These are phyloP conservation scores for Trypoxylus dichotomus DNA, from an alignment of 1,140 invertebrate species.

Conservation along the genomic window DNA sequence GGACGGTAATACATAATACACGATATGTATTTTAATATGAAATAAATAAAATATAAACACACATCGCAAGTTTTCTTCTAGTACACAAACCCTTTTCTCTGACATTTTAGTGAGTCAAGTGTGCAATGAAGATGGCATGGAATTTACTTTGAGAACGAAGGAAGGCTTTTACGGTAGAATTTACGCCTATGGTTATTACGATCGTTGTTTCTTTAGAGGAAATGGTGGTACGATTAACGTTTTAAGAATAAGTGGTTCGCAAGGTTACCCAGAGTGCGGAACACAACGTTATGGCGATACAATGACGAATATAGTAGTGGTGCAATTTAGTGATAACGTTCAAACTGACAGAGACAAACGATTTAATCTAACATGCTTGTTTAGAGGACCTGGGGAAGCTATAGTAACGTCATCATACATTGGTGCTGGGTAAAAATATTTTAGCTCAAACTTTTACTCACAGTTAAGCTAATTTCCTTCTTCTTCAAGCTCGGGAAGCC, in stretches of 20 bases:
- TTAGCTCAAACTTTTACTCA: no score
- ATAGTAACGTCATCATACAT: constrained; percentile 92
- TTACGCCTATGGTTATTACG: constrained; percentile 90
- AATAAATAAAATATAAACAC: neutral
- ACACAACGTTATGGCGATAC: constrained; percentile 89
- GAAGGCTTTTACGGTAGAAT: constrained; percentile 88
- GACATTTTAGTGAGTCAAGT: constrained; percentile 77
- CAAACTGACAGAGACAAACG: constrained; percentile 88
- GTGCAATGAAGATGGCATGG: constrained; percentile 92
- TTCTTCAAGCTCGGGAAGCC: constrained; percentile 74
- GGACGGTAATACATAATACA: constrained; percentile 64
- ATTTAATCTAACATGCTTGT: constrained; percentile 89
- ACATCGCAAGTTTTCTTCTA: neutral
- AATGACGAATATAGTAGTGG: constrained; percentile 92
- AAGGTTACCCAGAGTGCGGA: constrained; percentile 89
- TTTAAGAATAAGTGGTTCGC: constrained; percentile 80
- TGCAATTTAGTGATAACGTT: constrained; percentile 91
- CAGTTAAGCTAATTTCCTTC: neutral
- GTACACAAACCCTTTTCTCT: neutral
- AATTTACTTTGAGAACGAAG: constrained; percentile 83
- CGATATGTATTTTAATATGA: neutral
- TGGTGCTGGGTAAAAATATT: constrained; percentile 76
- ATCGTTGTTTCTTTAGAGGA: constrained; percentile 87
- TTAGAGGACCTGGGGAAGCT: constrained; percentile 87
- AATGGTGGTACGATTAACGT: constrained; percentile 83